Evolutionary conservation across 2,888 invertebrate species (phyloP).

Genomic region (Portevinia maculata): DNA sequence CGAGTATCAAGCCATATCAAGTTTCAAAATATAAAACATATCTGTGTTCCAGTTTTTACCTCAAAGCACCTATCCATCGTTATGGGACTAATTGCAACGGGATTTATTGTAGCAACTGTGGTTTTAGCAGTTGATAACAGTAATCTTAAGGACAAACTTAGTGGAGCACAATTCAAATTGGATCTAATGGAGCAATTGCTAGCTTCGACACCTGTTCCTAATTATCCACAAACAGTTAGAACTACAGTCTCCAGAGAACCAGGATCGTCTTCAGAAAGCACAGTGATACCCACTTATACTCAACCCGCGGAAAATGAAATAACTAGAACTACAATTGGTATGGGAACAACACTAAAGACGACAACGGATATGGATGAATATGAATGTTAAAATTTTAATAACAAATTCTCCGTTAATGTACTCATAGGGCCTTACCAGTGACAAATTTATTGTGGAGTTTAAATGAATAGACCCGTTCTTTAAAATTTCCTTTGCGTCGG

Average conservation of each 20-base stretch:
- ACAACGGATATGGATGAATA: neutral
- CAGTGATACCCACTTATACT: neutral
- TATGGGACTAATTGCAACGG: conserved; percentile 77
- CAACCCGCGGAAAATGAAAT: neutral
- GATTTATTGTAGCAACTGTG: conserved; percentile 84
- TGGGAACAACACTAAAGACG: neutral
- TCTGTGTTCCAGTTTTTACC: conserved; percentile 3
- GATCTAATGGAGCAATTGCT: conserved; percentile 73
- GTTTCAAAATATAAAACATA: neutral
- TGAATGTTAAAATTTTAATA: neutral
- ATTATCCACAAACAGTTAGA: conserved; percentile 5
- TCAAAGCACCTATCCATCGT: conserved; percentile 13
- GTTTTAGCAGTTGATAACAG: conserved; percentile 83
- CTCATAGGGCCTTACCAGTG: too few relatives aligned
- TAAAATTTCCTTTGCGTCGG: too few relatives aligned
- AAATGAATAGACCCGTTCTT: too few relatives aligned
- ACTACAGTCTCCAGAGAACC: neutral
- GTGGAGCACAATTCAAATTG: conserved; percentile 78
- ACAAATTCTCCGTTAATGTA: too few relatives aligned
- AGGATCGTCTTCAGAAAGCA: neutral
- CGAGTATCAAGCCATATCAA: neutral
- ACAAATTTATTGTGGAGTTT: too few relatives aligned
- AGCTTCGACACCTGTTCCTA: conserved; percentile 48
- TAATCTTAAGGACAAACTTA: conserved; percentile 77
- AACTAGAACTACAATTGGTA: neutral